These are phyloP conservation scores for Tineola bisselliella DNA, from an alignment of 2,888 invertebrate species.

Conservation along the genomic window DNA sequence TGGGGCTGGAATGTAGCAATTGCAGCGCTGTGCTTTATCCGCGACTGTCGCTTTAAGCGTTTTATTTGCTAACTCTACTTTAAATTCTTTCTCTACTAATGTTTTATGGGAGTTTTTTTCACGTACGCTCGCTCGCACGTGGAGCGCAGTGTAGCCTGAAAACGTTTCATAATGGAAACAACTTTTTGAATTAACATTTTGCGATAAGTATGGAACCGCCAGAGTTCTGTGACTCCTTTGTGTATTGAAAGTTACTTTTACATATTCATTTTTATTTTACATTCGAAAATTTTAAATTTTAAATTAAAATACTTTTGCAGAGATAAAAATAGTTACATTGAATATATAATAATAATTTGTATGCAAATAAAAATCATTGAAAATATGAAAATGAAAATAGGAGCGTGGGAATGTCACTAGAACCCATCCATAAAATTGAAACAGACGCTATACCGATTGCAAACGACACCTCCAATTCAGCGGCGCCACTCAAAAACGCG, in stretches of 20 bases:
- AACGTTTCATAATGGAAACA: conserved; percentile 55
- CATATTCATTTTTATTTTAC: conserved; percentile 6
- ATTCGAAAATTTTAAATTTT: not conserved
- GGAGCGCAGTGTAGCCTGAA: conserved; percentile 39
- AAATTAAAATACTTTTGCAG: not conserved
- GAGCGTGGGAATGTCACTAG: conserved; percentile 7
- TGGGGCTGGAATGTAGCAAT: conserved; percentile 54
- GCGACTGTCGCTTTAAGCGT: conserved; percentile 32
- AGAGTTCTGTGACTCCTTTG: conserved; percentile 34
- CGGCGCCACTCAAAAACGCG: conserved; percentile 28
- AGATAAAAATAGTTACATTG: not conserved
- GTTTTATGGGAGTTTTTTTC: conserved; percentile 46
- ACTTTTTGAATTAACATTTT: conserved; percentile 60
- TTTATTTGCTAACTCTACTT: conserved; percentile 53
- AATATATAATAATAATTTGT: not conserved
- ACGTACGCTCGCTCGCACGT: conserved; percentile 25
- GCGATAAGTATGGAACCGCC: conserved; percentile 36
- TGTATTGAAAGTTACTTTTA: conserved; percentile 39
- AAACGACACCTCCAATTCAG: conserved; percentile 33
- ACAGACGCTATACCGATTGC: conserved; percentile 29
- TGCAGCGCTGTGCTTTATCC: conserved; percentile 47
- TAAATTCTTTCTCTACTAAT: conserved; percentile 50
- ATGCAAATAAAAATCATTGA: not conserved
- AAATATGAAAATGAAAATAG: not conserved
- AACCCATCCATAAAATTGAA: conserved; percentile 22